Percentiles rank a stretch among this genome's conserved stretches.
Evolutionary conservation across 2,888 invertebrate species (phyloP).

Genomic region (Eupithecia inturbata): DNA sequence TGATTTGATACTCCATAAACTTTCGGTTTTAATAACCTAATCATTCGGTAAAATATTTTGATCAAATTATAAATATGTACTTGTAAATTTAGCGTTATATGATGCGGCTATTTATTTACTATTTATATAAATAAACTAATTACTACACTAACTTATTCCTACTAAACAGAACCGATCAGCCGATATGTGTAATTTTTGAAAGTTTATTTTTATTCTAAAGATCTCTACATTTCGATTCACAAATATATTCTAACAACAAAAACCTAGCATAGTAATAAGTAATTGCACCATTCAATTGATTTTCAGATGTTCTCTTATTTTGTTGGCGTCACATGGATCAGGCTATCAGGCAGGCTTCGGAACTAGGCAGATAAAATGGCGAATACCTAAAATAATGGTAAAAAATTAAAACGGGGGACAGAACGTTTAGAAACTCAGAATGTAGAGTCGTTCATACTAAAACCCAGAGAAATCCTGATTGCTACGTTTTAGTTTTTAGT

Average conservation of each 20-base stretch:
- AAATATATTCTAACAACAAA: slow-evolving; percentile 15
- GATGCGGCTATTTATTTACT: too few relatives aligned
- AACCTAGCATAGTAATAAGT: slow-evolving; percentile 45
- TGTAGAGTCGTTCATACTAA: slow-evolving; percentile 29
- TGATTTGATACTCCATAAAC: slow-evolving; percentile 18
- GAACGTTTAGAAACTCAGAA: slow-evolving; percentile 17
- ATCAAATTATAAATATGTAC: not conserved
- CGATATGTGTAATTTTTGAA: not conserved
- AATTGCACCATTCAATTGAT: slow-evolving; percentile 65
- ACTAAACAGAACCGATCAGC: not conserved
- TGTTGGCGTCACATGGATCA: slow-evolving; percentile 58
- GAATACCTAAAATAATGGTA: slow-evolving; percentile 5
- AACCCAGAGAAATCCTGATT: slow-evolving; percentile 24
- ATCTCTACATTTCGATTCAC: slow-evolving; percentile 4
- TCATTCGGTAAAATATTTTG: not conserved
- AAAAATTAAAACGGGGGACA: slow-evolving; percentile 32
- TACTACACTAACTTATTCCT: not conserved
- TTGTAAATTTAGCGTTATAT: slow-evolving; percentile 8
- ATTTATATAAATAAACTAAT: not conserved
- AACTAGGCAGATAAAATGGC: slow-evolving; percentile 46
- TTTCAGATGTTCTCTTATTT: slow-evolving; percentile 67
- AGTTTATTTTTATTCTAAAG: not conserved
- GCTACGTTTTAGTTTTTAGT: not conserved
- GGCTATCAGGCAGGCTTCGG: slow-evolving; percentile 42
- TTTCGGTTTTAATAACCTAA: not conserved